These are phyloP conservation scores for Sciaenops ocellatus DNA, from an alignment of 2,797 vertebrate species.

Conservation along the genomic window DNA sequence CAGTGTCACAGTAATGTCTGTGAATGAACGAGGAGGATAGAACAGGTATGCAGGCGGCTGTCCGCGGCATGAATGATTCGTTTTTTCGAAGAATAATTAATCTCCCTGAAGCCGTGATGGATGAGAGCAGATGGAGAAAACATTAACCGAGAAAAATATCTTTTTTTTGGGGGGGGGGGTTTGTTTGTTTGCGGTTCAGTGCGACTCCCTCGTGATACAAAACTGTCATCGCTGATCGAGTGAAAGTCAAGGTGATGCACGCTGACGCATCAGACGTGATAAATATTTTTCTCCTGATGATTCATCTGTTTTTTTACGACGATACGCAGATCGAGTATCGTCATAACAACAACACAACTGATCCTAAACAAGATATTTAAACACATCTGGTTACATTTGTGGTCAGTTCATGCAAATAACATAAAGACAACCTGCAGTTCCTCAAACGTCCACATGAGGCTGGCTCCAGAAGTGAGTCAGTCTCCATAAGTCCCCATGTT, in stretches of 20 bases:
- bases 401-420: not conserved
- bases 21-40: constrained; percentile 30
- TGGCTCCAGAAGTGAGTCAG: too few species aligned
- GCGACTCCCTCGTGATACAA: not conserved
- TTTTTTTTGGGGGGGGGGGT: not conserved
- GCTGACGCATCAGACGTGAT: not conserved
- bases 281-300: too few species aligned
- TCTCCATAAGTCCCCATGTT: too few species aligned
- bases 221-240: not conserved
- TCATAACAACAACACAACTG: not conserved
- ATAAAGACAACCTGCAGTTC: not conserved
- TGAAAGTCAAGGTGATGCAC: constrained; percentile 9
- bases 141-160: constrained; percentile 30
- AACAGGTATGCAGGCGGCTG: constrained; percentile 32
- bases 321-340: too few species aligned
- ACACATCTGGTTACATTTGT: not conserved
- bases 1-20: constrained; percentile 19
- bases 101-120: constrained; percentile 39
- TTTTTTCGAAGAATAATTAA: constrained; percentile 33
- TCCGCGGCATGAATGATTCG: constrained; percentile 22
- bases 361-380: not conserved
- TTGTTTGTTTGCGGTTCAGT: constrained; percentile 11
- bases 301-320: too few species aligned
- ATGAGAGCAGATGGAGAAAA: constrained; percentile 52
- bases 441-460: too few species aligned